Conservation (phyloP, 1,140 invertebrate genomes). For the Anastrepha ludens region DNA sequence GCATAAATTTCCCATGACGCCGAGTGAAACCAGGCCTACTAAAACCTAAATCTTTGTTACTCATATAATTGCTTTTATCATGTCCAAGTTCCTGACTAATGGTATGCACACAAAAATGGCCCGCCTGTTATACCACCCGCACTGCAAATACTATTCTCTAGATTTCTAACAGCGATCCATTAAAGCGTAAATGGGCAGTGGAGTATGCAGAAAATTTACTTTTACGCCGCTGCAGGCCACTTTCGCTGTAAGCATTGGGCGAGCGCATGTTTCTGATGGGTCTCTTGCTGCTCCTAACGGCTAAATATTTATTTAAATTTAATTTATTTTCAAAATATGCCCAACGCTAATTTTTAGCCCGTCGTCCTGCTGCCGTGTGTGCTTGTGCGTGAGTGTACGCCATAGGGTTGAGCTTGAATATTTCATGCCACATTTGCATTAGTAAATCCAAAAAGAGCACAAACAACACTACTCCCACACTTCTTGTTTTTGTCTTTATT, state of each 20-base stretch:
- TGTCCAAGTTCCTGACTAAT: no score
- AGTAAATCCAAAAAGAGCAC: neutral
- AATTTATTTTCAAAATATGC: neutral
- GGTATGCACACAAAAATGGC: no score
- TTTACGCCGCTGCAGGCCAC: neutral
- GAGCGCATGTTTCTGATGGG: constrained; percentile 27
- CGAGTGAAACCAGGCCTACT: no score
- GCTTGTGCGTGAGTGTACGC: no score
- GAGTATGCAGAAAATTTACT: no score
- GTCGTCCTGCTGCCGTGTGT: no score
- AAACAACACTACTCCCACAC: neutral
- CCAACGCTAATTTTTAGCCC: neutral
- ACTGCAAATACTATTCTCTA: neutral
- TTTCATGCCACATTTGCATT: neutral
- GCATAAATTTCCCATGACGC: no score
- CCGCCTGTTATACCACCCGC: no score
- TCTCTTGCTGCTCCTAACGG: neutral
- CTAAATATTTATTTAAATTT: constrained; percentile 34
- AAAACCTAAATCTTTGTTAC: no score
- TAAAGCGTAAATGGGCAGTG: no score
- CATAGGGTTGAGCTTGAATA: no score
- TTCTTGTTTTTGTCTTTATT: neutral
- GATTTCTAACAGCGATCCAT: neutral
- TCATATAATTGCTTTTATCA: no score
- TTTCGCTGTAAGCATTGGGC: neutral